Base-by-base conservation (phyloP, 2,888 invertebrate genomes). In the Leptinotarsa peninsularis region DNA sequence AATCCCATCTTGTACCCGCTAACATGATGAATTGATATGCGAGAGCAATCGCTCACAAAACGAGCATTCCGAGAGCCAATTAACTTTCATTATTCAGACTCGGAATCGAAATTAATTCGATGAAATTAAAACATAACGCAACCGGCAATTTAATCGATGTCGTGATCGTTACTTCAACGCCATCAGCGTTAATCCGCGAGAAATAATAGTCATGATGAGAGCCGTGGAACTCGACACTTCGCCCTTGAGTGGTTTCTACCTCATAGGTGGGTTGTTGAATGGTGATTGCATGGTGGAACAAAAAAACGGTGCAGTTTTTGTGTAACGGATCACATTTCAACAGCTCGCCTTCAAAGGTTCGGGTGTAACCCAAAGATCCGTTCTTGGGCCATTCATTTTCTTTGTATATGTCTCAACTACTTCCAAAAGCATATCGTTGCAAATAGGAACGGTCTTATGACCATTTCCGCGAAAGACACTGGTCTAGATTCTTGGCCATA, bases 141-240 rank as follows among this genome's bases (percentile, higher is more conserved):
- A 73, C 43, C 60, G 69, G 58, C 69, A 58, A 73, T 73, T 68
- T 68, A 68, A 73, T 68, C 73, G 67, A 67, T 68, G 63, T 73
- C 76, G 73, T 73, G 73, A 76, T 73, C 73, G 50, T 60, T 68
- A 60, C 67, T 76, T 73, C 73, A 71, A 18, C 69, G 71, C 71
- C 71, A 67, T 67, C 71, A 67, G 66, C 73, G 69, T 73, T 73
- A 73, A 73, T 58, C 69, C 69, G 68, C 54, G 49, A 71, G 67
- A 76, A 70, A 50, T 76, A 73, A 67, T 66, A 63, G 67, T 66
- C 63, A 76, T 73, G 73, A 73, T 67, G 76, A 73, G 68, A 68
- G 72, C 63, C 56, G 66, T 33, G 69, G 67, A 69, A 75, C 68
- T 71, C 67, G 66, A 67, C 73, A 71, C 73, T 76, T 67, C 17